Percentiles rank a stretch among this genome's conserved stretches.
phyloP scores from a whole-genome alignment of 2,113 vertebrate genomes.

The Lophotis ruficrista region DNA sequence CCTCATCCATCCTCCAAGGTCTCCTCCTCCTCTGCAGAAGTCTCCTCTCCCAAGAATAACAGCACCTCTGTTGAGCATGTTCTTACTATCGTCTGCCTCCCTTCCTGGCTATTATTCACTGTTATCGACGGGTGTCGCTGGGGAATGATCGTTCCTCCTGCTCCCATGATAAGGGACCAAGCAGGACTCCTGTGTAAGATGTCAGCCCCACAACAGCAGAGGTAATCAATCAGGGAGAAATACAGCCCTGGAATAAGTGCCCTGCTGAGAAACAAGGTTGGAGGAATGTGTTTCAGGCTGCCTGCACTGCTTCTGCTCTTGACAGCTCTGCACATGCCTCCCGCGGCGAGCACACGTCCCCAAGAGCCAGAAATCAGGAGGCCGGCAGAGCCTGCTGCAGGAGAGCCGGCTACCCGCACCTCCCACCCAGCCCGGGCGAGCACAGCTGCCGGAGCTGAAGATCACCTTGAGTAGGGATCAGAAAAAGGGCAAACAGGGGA shows the following conservation, averaged over 20 bases:
- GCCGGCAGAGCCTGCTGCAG: neutral
- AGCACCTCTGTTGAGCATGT: slow-evolving; percentile 13
- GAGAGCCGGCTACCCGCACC: neutral
- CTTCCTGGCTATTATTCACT: slow-evolving; percentile 21
- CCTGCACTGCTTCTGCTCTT: neutral
- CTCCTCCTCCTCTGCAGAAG: slow-evolving; percentile 32
- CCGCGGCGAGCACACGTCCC: neutral
- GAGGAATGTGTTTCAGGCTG: slow-evolving; percentile 22
- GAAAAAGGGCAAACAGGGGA: neutral
- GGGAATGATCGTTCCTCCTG: slow-evolving; percentile 21
- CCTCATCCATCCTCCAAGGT: neutral
- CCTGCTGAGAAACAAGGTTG: neutral
- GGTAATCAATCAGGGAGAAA: slow-evolving; percentile 22
- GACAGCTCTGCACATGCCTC: neutral
- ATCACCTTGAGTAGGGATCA: neutral
- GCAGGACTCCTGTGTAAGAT: neutral
- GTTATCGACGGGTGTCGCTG: neutral
- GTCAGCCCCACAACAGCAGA: neutral
- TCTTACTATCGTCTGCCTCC: neutral
- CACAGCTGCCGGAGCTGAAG: neutral
- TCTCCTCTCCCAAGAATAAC: slow-evolving; percentile 20
- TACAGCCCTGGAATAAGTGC: neutral
- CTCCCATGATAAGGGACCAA: neutral
- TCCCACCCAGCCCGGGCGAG: neutral
- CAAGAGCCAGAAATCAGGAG: neutral